Percentiles rank a stretch among this genome's conserved stretches.
Conservation (phyloP, 2,797 vertebrate genomes). For the Fratercula arctica region DNA sequence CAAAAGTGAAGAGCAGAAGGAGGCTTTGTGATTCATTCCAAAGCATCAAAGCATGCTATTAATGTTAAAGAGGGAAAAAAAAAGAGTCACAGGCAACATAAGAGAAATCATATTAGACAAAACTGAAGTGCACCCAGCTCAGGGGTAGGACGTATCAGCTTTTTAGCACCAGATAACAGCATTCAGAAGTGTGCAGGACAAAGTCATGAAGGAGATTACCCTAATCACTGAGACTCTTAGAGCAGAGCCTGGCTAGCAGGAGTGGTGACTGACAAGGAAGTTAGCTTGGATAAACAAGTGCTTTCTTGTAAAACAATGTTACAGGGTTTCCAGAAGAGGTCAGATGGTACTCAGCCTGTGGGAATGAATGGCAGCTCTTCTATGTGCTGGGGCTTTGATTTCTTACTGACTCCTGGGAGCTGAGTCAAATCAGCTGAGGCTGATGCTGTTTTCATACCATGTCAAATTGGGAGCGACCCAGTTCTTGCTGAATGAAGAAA, state of each 20-base stretch:
- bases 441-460: background rate
- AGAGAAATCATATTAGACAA: background rate
- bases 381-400: background rate
- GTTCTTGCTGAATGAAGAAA: background rate
- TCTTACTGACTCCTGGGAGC: background rate
- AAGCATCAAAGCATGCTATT: background rate
- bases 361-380: background rate
- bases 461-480: slow-evolving; percentile 7
- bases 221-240: background rate
- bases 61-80: background rate
- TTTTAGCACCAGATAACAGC: background rate
- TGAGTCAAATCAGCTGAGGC: slow-evolving; percentile 26
- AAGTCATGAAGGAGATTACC: background rate
- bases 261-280: background rate
- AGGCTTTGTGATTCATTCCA: slow-evolving; percentile 6
- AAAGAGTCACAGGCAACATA: background rate
- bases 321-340: background rate
- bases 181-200: background rate
- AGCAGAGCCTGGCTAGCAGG: background rate
- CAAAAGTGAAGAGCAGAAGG: background rate
- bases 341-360: background rate
- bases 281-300: background rate
- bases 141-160: background rate
- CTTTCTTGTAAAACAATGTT: background rate
- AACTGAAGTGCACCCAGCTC: background rate